Evolutionary conservation across 2,888 invertebrate genomes (phyloP).

Genomic region (Cerastoderma edule): DNA sequence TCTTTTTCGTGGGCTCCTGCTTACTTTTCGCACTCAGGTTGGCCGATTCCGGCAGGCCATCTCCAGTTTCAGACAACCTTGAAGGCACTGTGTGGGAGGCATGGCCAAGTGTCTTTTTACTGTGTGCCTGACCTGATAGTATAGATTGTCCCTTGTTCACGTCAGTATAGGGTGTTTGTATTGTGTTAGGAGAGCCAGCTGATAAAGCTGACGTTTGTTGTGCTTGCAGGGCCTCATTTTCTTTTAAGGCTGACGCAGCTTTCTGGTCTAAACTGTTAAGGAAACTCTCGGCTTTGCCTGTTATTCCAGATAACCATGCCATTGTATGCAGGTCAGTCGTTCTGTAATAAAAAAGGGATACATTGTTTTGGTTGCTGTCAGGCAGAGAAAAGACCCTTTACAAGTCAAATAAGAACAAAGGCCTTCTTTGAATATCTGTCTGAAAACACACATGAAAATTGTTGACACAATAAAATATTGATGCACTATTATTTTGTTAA

Average conservation of each 20-base stretch:
- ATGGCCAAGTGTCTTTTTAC: conserved; percentile 34
- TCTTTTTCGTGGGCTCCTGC: conserved; percentile 56
- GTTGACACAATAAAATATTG: no score
- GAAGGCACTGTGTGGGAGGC: conserved; percentile 74
- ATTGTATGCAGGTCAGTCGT: conserved; percentile 84
- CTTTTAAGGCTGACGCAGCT: conserved; percentile 87
- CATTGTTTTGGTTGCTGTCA: no score
- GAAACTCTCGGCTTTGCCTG: conserved; percentile 90
- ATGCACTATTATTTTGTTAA: no score
- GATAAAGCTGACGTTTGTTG: conserved; percentile 21
- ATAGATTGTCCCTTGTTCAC: background rate
- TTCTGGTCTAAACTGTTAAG: conserved; percentile 90
- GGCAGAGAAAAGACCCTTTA: no score
- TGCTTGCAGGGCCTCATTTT: conserved; percentile 1
- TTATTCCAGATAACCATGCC: conserved; percentile 90
- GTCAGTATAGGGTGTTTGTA: background rate
- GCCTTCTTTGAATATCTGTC: no score
- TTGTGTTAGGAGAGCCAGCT: background rate
- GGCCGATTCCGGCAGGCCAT: conserved; percentile 31
- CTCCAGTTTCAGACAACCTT: conserved; percentile 49
- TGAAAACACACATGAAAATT: no score
- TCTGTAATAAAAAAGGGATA: background rate
- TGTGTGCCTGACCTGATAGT: background rate
- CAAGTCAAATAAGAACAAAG: no score
- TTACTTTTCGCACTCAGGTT: conserved; percentile 34